Evolutionary conservation across 2,888 invertebrate genomes (phyloP).

Genomic region (Caradrina clavipalpis): DNA sequence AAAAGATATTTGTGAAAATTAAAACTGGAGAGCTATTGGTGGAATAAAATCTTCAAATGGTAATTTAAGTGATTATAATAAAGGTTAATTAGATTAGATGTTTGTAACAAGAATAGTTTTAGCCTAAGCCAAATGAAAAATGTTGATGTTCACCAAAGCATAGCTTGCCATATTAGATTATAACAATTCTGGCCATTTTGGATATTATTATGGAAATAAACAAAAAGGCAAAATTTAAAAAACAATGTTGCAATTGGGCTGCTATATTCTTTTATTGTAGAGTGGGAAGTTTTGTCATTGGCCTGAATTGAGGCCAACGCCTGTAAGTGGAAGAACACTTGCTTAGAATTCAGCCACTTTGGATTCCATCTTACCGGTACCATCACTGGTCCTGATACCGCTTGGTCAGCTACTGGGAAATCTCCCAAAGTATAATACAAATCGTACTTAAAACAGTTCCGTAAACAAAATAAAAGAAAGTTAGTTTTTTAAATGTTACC

Average conservation of each 20-base stretch:
- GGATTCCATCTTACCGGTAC: not conserved
- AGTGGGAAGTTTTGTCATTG: slow-evolving; percentile 13
- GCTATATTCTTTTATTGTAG: slow-evolving; percentile 42
- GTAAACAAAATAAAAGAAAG: slow-evolving; percentile 7
- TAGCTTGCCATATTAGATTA: slow-evolving; percentile 90
- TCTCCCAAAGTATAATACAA: slow-evolving; percentile 17
- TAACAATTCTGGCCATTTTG: slow-evolving; percentile 77
- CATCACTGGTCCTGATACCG: not conserved
- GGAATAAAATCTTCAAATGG: slow-evolving; percentile 65
- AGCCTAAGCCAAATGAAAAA: slow-evolving; percentile 76
- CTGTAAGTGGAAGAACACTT: slow-evolving; percentile 7
- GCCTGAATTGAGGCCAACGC: not conserved
- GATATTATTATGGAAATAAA: slow-evolving; percentile 51
- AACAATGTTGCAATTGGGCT: slow-evolving; percentile 39
- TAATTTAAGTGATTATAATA: slow-evolving; percentile 46
- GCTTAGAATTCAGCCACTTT: not conserved
- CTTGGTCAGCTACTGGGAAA: slow-evolving; percentile 3
- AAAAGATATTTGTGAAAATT: slow-evolving; percentile 85
- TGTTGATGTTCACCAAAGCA: slow-evolving; percentile 87
- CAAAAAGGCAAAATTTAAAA: slow-evolving; percentile 51
- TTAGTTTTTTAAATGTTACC: slow-evolving; percentile 52
- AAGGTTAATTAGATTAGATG: slow-evolving; percentile 51
- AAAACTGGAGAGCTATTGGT: slow-evolving; percentile 84
- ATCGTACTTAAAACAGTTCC: slow-evolving; percentile 38
- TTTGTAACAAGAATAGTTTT: slow-evolving; percentile 66